Evolutionary conservation across 2,113 vertebrate species (phyloP).

Genomic region (Callipepla squamata): DNA sequence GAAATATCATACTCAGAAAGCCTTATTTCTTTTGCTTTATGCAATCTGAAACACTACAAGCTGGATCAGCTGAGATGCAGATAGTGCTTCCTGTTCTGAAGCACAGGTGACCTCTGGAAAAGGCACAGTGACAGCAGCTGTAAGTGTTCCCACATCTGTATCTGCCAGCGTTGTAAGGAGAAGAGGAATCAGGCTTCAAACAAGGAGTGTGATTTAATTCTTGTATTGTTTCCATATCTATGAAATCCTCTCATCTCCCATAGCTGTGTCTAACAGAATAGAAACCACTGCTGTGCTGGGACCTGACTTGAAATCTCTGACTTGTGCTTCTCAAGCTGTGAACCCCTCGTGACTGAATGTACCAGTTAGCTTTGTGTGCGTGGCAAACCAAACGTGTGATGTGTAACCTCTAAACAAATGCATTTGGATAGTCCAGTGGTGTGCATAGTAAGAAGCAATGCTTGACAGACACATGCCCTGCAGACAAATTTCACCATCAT

Average conservation of each 20-base stretch:
- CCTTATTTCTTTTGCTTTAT: background rate
- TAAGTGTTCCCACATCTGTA: background rate
- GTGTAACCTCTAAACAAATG: background rate
- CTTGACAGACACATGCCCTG: background rate
- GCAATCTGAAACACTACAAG: background rate
- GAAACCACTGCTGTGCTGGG: background rate
- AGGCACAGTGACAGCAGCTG: background rate
- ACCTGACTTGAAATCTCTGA: background rate
- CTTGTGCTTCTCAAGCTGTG: background rate
- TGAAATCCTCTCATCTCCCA: background rate
- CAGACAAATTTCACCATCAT: slow-evolving; percentile 1
- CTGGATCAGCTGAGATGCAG: background rate
- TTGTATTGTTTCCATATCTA: background rate
- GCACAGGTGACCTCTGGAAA: background rate
- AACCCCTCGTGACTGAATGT: background rate
- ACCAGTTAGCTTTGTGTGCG: background rate
- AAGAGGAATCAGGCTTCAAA: background rate
- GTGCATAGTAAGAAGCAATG: background rate
- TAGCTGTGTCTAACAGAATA: background rate
- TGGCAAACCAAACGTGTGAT: background rate
- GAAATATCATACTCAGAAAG: background rate
- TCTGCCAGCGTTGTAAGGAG: background rate
- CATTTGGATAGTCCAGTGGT: background rate
- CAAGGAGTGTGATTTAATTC: background rate
- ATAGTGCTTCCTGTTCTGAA: background rate